Conservation (phyloP, 2,888 invertebrate genomes). For the Atherix ibis region DNA sequence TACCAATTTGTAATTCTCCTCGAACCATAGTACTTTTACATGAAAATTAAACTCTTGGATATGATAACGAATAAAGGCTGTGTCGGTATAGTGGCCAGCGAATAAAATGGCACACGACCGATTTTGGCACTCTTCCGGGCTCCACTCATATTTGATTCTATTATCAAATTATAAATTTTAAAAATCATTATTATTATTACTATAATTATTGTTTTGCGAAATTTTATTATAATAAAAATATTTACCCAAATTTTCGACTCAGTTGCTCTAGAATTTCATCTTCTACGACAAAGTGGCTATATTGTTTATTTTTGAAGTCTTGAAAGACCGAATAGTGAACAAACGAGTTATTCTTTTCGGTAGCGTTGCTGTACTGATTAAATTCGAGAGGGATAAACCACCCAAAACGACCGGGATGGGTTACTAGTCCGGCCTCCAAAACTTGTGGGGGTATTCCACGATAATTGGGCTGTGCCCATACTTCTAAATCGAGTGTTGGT, state of each 20-base stretch:
- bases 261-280: slow-evolving; percentile 12
- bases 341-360: slow-evolving; percentile 1
- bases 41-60: slow-evolving; percentile 42
- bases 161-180: slow-evolving; percentile 4
- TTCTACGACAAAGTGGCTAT: slow-evolving; percentile 18
- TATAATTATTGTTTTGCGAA: slow-evolving; percentile 10
- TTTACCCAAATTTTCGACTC: slow-evolving; percentile 8
- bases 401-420: slow-evolving; percentile 42
- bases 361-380: slow-evolving; percentile 13
- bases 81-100: slow-evolving; percentile 35
- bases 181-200: slow-evolving; percentile 1
- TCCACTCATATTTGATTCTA: slow-evolving; percentile 8
- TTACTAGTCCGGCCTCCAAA: slow-evolving; percentile 37
- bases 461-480: slow-evolving; percentile 48
- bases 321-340: slow-evolving; percentile 19
- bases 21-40: slow-evolving; percentile 56
- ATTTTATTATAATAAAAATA: not conserved
- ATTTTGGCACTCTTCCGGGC: slow-evolving; percentile 10
- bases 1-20: slow-evolving; percentile 36
- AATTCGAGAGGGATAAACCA: slow-evolving; percentile 44
- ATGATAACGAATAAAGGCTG: slow-evolving; percentile 41
- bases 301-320: slow-evolving; percentile 14
- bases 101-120: slow-evolving; percentile 35
- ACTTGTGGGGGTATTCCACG: slow-evolving; percentile 34
- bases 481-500: slow-evolving; percentile 50